These are phyloP conservation scores for Electrona antarctica DNA, from an alignment of 2,113 vertebrate genomes.

Conservation along the genomic window DNA sequence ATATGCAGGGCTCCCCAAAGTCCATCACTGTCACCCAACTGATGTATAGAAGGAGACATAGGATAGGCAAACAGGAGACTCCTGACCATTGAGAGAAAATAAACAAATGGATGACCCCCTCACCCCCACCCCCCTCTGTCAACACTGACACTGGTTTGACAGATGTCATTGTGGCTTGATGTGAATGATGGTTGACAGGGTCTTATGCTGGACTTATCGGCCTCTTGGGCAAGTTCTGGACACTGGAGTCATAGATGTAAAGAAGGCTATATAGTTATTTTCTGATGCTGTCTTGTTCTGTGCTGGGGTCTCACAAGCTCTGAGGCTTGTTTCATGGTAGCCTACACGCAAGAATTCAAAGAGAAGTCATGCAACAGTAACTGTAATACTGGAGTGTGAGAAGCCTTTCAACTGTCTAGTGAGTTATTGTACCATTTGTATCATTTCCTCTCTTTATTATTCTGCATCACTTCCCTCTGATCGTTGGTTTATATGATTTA, in stretches of 20 bases:
- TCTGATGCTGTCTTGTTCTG: conserved; percentile 30
- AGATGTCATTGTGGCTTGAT: conserved; percentile 60
- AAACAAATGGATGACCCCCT: conserved; percentile 41
- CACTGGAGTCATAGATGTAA: conserved; percentile 34
- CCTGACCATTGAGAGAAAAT: conserved; percentile 20
- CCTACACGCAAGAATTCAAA: conserved; percentile 6
- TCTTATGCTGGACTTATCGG: conserved; percentile 16
- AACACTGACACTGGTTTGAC: conserved; percentile 66
- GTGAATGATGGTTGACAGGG: conserved; percentile 65
- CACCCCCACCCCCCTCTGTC: conserved; percentile 18
- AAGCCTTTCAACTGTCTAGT: too few species aligned
- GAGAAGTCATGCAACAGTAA: not conserved
- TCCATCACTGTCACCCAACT: conserved; percentile 13
- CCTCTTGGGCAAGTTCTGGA: conserved; percentile 16
- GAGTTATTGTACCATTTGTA: not conserved
- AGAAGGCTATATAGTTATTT: not conserved
- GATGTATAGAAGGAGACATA: conserved; percentile 13
- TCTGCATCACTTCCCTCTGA: not conserved
- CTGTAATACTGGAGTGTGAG: not conserved
- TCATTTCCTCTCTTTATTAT: not conserved
- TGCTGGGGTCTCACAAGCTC: conserved; percentile 2
- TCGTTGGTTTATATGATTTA: not conserved
- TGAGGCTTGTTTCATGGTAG: conserved; percentile 17
- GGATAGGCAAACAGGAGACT: conserved; percentile 12
- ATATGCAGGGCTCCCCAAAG: conserved; percentile 14